A percentile compares a stretch with the other conserved stretches of the same genome.
These are phyloP conservation scores for Cantharis lateralis DNA, from an alignment of 2,888 invertebrate species.

Conservation along the genomic window DNA sequence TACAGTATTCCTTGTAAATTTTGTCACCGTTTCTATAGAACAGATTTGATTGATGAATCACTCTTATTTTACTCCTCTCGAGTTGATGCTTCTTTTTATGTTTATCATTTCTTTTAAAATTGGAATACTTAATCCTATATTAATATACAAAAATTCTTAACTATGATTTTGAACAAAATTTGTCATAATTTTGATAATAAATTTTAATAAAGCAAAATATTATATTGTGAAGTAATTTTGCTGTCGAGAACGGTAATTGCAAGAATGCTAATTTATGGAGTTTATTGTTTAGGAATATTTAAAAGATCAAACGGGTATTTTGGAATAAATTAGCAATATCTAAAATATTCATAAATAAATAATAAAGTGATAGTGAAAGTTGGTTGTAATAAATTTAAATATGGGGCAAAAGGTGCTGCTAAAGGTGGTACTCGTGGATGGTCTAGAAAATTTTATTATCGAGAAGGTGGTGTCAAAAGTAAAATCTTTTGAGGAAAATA, in stretches of 20 bases:
- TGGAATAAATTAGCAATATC: neutral
- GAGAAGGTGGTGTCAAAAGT: constrained; percentile 23
- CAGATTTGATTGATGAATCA: neutral
- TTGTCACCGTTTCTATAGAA: neutral
- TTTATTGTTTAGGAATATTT: neutral
- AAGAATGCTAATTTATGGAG: neutral
- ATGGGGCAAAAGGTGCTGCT: neutral
- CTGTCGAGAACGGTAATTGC: neutral
- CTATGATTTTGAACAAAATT: neutral
- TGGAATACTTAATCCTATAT: too few species aligned
- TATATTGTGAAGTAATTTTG: neutral
- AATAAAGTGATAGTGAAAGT: neutral
- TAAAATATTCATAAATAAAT: neutral
- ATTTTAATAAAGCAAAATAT: too few species aligned
- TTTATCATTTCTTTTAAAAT: neutral
- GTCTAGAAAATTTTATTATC: constrained; percentile 14
- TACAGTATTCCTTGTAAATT: neutral
- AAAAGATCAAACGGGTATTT: neutral
- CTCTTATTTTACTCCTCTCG: neutral
- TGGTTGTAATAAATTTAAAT: neutral
- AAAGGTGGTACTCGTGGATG: neutral
- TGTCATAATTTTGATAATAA: too few species aligned
- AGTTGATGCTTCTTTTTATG: neutral
- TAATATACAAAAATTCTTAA: neutral
- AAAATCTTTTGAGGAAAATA: constrained; percentile 29